phyloP scores from a whole-genome alignment of 2,888 invertebrate species.

The Tineola bisselliella region DNA sequence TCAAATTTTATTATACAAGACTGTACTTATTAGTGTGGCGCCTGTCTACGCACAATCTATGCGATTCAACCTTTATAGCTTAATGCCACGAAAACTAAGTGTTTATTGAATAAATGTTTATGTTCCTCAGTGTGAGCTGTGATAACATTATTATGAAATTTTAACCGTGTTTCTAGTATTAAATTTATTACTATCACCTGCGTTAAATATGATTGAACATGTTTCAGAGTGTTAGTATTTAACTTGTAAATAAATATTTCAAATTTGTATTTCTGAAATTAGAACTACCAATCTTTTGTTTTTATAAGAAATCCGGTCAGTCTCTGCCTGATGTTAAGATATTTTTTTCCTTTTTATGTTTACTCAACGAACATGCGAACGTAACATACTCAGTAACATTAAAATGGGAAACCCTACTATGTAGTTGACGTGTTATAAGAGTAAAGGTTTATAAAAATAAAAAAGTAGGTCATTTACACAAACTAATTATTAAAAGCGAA shows the following conservation, averaged over 20 bases:
- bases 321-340: no score
- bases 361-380: not conserved
- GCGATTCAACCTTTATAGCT: conserved; percentile 12
- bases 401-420: not conserved
- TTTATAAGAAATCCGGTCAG: no score
- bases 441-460: not conserved
- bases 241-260: not conserved
- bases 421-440: no score
- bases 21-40: conserved; percentile 1
- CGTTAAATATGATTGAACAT: not conserved
- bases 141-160: not conserved
- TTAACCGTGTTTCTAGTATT: not conserved
- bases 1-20: not conserved
- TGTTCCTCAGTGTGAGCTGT: not conserved
- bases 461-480: not conserved
- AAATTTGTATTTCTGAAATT: not conserved
- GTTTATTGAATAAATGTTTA: conserved; percentile 2
- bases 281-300: no score
- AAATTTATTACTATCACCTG: not conserved
- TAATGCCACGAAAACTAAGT: conserved; percentile 7
- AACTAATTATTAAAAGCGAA: not conserved
- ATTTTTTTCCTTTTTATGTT: not conserved
- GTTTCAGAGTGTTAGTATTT: not conserved
- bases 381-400: not conserved
- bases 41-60: conserved; percentile 10